Evolutionary conservation across 1,140 invertebrate species (phyloP).

Genomic region (Spodoptera frugiperda): DNA sequence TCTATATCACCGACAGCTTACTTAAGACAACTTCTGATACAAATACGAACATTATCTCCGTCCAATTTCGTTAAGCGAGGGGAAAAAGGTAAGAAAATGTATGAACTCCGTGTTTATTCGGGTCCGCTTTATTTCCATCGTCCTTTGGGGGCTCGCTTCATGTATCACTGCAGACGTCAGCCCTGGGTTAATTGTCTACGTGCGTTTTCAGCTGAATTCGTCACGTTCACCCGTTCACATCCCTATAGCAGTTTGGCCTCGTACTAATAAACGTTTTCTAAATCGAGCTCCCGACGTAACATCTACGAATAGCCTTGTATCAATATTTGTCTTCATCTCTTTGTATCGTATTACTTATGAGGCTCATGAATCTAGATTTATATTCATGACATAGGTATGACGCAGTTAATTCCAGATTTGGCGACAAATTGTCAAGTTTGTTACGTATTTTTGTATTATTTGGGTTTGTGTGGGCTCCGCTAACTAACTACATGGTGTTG

Average conservation of each 20-base stretch:
- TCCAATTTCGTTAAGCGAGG: conserved; percentile 54
- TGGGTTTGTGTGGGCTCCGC: background rate
- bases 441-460: conserved; percentile 5
- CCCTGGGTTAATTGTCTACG: conserved; percentile 73
- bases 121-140: conserved; percentile 57
- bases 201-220: conserved; percentile 73
- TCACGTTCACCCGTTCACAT: conserved; percentile 65
- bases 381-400: background rate
- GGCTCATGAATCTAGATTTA: conserved; percentile 15
- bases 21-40: conserved; percentile 39
- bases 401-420: background rate
- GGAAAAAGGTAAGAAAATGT: conserved; percentile 52
- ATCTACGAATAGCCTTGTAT: conserved; percentile 14
- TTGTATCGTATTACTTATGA: conserved; percentile 23
- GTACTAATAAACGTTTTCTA: conserved; percentile 45
- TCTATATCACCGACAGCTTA: conserved; percentile 25
- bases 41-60: conserved; percentile 45
- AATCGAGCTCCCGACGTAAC: conserved; percentile 28
- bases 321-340: conserved; percentile 33
- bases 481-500: background rate
- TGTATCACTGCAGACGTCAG: conserved; percentile 70
- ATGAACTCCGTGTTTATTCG: conserved; percentile 58
- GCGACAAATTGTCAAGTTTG: background rate
- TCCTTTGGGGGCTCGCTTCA: conserved; percentile 54
- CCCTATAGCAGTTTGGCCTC: conserved; percentile 46